Evolutionary conservation across 2,113 vertebrate species (phyloP).

Genomic region (Etheostoma spectabile): DNA sequence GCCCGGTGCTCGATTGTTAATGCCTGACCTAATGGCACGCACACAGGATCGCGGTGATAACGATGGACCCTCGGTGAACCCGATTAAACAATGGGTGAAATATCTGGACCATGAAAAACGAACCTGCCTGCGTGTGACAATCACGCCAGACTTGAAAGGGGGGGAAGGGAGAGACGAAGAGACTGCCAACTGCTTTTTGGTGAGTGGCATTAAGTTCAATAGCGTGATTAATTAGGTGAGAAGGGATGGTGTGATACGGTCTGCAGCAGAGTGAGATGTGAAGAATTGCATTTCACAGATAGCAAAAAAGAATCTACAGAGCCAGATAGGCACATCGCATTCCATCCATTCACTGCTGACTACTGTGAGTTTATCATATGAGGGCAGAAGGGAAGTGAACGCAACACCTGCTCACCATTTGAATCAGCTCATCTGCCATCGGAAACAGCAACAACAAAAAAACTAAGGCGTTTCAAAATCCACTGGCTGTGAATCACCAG

Average conservation of each 20-base stretch:
- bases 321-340: slow-evolving; percentile 33
- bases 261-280: slow-evolving; percentile 54
- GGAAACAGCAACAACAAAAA: neutral
- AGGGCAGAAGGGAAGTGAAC: slow-evolving; percentile 53
- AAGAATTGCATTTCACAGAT: slow-evolving; percentile 53
- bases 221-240: slow-evolving; percentile 75
- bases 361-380: slow-evolving; percentile 46
- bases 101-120: slow-evolving; percentile 18
- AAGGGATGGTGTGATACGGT: slow-evolving; percentile 65
- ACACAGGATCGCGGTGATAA: slow-evolving; percentile 39
- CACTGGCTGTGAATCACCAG: neutral
- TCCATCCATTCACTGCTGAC: slow-evolving; percentile 41
- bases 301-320: slow-evolving; percentile 13
- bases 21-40: slow-evolving; percentile 40
- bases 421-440: slow-evolving; percentile 37
- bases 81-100: slow-evolving; percentile 40
- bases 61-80: slow-evolving; percentile 30
- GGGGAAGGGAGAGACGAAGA: neutral
- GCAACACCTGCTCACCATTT: slow-evolving; percentile 51
- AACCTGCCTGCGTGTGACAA: slow-evolving; percentile 3
- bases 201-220: slow-evolving; percentile 66
- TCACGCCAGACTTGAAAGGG: neutral
- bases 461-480: neutral
- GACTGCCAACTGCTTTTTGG: slow-evolving; percentile 43
- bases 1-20: slow-evolving; percentile 29